A percentile compares a stretch with the other conserved stretches of the same genome.
Evolutionary conservation across 2,797 vertebrate species (phyloP).

Genomic region (Avahi laniger): DNA sequence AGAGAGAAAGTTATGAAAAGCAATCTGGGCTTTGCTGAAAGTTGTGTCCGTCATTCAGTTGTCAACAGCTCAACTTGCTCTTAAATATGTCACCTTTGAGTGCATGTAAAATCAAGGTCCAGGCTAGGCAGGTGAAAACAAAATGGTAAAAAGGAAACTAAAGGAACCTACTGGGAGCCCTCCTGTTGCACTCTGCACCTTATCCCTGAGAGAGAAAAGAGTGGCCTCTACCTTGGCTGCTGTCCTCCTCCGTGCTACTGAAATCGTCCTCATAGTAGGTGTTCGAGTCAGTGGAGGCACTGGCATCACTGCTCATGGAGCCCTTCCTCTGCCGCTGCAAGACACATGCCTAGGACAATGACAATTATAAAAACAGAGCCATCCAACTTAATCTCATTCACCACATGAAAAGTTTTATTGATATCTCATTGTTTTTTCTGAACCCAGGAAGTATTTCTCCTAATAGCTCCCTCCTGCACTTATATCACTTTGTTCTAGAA

Average conservation of each 20-base stretch:
- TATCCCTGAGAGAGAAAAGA: neutral
- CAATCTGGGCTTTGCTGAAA: neutral
- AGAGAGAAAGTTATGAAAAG: neutral
- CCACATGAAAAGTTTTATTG: neutral
- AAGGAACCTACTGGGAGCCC: neutral
- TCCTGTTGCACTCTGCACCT: neutral
- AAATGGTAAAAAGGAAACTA: neutral
- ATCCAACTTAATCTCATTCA: neutral
- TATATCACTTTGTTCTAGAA: neutral
- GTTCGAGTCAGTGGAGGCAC: slow-evolving; percentile 98
- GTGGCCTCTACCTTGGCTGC: slow-evolving; percentile 94
- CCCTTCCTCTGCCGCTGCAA: slow-evolving; percentile 98
- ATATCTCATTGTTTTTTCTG: neutral
- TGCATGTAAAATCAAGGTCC: neutral
- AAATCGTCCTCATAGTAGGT: slow-evolving; percentile 99
- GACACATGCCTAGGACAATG: slow-evolving; percentile 92
- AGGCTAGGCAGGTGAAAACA: neutral
- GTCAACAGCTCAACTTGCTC: neutral
- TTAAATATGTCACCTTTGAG: neutral
- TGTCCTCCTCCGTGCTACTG: slow-evolving; percentile 99
- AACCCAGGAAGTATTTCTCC: neutral
- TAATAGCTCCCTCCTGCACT: neutral
- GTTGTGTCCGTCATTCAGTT: neutral
- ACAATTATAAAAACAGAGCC: neutral
- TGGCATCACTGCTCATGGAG: slow-evolving; percentile 97